Evolutionary conservation across 2,797 vertebrate genomes (phyloP), one percentile per base, ranked within the genome.

Genomic region (Ptychadena robeensis): DNA sequence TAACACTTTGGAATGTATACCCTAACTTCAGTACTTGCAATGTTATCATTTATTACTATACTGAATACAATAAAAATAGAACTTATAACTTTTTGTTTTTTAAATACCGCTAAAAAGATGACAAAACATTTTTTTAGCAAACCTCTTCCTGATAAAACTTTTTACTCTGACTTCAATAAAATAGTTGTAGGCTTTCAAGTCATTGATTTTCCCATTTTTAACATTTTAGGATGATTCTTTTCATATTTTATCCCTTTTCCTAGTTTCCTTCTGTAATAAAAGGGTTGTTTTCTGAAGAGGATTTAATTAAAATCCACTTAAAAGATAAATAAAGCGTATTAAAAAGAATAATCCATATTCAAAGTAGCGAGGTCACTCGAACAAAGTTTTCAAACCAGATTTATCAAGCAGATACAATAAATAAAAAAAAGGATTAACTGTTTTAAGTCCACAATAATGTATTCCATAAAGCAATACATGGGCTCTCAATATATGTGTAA

Each of bases 401-500:
- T 66, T 40, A 32, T 18, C 44, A 63, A 9, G 48, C 44, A 61
- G 38, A 66, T 57, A 68, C 35, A 73, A 66, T 73, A 31, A 27
- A 28, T 31, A 25, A 65, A 81, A 92, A n/a, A 91, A 90, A 87
- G 88, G 90, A 92, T 92, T 90, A 90, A 66, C 88, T 76, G 87
- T 86, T 88, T 83, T 91, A 86, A 68, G 82, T 89, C 90, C 88
- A 86, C 85, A 87, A 81, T 90, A 91, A 90, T 89, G 89, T 88
- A 89, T 85, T 84, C 91, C 87, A 91, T 91, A 93, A 93, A 93
- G 92, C 83, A 75, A 86, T 83, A 80, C 87, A 87, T 83, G 83
- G 87, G 70, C 89, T 88, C 85, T 86, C 90, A 89, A 88, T 92
- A 88, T 88, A 91, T 91, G 88, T 92, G 92, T 93, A 91, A 93